Evolutionary conservation across 2,888 invertebrate species (phyloP), one percentile per base, ranked within the genome.

Genomic region (Uropetala carovei): DNA sequence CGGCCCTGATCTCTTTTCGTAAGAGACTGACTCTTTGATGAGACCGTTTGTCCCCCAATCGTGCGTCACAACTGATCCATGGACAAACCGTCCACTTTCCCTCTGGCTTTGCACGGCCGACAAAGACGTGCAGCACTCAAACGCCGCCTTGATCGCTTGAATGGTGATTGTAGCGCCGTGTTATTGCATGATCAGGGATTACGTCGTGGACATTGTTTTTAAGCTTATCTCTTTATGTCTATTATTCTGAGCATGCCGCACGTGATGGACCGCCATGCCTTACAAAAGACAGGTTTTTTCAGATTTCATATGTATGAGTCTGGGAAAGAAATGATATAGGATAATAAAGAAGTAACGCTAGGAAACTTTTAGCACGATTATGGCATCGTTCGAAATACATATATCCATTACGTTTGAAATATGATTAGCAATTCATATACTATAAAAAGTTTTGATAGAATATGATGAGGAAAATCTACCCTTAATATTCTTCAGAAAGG

Each of bases 41-140:
- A 22, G 75, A 27, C 75, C 75, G 75, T 75, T 75, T 75, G 27
- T 75, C 75, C 75, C 75, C 75, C 75, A 75, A 75, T 27, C 75
- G 0, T 27, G 11, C 75, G 22, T 75, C 18, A 27, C 75, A 9
- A 75, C 27, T 18, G 75, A 75, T 75, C 75, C 75, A 27, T 75
- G 75, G 75, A 75, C 22, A 75, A n/a, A 75, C 22, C 27, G 22
- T 27, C 22, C 75, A 75, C 75, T 75, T 75, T 75, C 75, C 27
- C 75, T 75, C 75, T 22, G 13, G 4, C 22, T 5, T 27, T 8
- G 75, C 9, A 22, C 75, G 75, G 22, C 22, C 27, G 27, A 22
- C 75, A n/a, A 75, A 75, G 27, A 11, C 22, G 27, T 27, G 27
- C 27, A 27, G 75, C 27, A 27, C 75, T 22, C 75, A 27, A 75